Conservation (phyloP, 2,888 invertebrate genomes). For the Drosophila koepferae region DNA sequence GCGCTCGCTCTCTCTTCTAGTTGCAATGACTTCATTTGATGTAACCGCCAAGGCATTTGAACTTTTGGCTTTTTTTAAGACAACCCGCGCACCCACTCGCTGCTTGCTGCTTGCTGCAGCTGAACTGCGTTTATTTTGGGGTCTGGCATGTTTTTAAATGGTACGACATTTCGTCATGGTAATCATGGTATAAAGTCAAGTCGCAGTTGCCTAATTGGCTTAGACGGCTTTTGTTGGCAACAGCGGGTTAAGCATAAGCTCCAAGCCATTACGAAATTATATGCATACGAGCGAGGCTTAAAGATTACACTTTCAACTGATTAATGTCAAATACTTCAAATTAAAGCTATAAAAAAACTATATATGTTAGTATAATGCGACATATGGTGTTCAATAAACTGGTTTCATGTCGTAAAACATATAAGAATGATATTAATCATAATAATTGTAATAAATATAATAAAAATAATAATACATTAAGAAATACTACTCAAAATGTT, state of each 20-base stretch:
- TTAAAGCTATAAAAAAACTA: not conserved
- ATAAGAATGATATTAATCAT: not conserved
- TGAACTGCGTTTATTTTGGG: conserved; percentile 18
- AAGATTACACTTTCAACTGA: conserved; percentile 6
- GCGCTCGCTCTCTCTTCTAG: conserved; percentile 4
- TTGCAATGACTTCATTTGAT: conserved; percentile 67
- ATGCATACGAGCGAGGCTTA: conserved; percentile 8
- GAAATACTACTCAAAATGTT: not conserved
- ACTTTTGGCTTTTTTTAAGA: conserved; percentile 66
- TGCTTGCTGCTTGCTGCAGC: conserved; percentile 8
- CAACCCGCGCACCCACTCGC: conserved; percentile 38
- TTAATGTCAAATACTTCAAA: conserved; percentile 15
- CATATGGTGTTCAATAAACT: not conserved
- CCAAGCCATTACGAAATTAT: conserved; percentile 23
- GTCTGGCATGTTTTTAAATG: conserved; percentile 49
- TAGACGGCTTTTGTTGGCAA: conserved; percentile 18
- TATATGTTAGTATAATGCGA: conserved; percentile 1
- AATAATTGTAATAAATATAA: not conserved
- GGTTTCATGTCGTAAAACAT: not conserved
- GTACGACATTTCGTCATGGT: conserved; percentile 77
- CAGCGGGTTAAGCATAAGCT: conserved; percentile 21
- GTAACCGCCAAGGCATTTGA: conserved; percentile 72
- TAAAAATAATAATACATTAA: not conserved
- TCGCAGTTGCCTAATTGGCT: conserved; percentile 51
- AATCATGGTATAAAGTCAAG: conserved; percentile 63